Conservation (phyloP, 2,113 vertebrate genomes). For the Pithys albifrons region DNA sequence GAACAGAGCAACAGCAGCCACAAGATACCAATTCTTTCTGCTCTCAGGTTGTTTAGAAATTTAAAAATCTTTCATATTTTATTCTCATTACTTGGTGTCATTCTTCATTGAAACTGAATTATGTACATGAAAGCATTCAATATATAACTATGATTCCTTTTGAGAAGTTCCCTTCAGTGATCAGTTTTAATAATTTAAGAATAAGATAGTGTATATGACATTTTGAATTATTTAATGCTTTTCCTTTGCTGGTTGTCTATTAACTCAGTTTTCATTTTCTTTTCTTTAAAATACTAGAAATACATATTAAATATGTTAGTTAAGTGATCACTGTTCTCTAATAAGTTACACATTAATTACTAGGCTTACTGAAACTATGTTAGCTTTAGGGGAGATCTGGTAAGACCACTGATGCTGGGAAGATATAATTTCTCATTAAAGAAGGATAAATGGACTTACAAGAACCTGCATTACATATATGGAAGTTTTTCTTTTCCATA, state of each 20-base stretch:
- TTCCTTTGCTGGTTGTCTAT: conserved; percentile 23
- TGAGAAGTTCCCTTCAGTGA: not conserved
- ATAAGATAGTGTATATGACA: not conserved
- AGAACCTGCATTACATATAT: not conserved
- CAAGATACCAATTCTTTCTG: not conserved
- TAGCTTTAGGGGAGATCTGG: conserved; percentile 25
- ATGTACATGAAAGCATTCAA: not conserved
- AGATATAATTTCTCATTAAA: conserved; percentile 12
- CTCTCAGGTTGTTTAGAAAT: not conserved
- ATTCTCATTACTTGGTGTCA: not conserved
- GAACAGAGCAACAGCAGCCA: not conserved
- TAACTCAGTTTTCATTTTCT: conserved; percentile 1
- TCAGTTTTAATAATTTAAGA: not conserved
- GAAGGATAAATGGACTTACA: not conserved
- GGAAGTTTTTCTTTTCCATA: not conserved
- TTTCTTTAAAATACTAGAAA: conserved; percentile 27
- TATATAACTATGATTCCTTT: not conserved
- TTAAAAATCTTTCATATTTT: not conserved
- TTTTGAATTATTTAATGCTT: conserved; percentile 7
- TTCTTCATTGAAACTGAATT: not conserved
- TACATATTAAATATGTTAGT: not conserved
- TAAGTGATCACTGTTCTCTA: conserved; percentile 34
- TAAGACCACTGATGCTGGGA: conserved; percentile 13
- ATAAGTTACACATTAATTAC: conserved; percentile 58
- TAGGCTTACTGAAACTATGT: not conserved